Evolutionary conservation across 2,797 vertebrate genomes (phyloP).

Genomic region (Gila robusta): DNA sequence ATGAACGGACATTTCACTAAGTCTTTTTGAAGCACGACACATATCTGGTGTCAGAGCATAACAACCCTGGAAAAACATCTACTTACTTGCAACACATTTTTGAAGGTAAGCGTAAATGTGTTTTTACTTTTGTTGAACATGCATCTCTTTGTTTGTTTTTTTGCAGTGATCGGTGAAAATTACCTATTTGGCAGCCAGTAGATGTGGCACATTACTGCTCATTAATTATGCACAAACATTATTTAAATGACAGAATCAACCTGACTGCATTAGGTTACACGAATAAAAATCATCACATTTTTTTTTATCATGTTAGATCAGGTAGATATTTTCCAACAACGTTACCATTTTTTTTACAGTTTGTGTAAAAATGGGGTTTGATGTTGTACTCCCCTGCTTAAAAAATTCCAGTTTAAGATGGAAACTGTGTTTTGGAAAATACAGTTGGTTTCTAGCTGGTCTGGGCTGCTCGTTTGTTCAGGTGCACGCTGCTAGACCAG

Average conservation of each 20-base stretch:
- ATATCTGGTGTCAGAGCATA: slow-evolving; percentile 16
- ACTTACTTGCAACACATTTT: background rate
- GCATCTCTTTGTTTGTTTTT: background rate
- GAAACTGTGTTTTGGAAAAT: background rate
- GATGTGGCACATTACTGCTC: background rate
- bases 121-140: background rate
- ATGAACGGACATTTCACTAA: slow-evolving; percentile 41
- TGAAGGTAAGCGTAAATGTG: slow-evolving; percentile 31
- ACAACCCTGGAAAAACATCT: slow-evolving; percentile 33
- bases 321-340: background rate
- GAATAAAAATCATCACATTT: background rate
- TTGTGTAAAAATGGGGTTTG: background rate
- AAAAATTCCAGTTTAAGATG: background rate
- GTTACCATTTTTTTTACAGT: background rate
- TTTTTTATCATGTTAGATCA: background rate
- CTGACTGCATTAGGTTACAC: background rate
- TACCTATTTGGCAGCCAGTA: background rate
- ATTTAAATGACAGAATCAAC: background rate
- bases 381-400: background rate
- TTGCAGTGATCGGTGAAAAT: background rate
- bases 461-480: background rate
- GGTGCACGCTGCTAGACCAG: background rate
- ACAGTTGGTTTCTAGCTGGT: slow-evolving; percentile 11
- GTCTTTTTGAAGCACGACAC: slow-evolving; percentile 22
- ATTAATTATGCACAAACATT: background rate